Percentiles rank a stretch among this genome's conserved stretches.
Evolutionary conservation across 2,888 invertebrate species (phyloP).

Genomic region (Oligia strigilis): DNA sequence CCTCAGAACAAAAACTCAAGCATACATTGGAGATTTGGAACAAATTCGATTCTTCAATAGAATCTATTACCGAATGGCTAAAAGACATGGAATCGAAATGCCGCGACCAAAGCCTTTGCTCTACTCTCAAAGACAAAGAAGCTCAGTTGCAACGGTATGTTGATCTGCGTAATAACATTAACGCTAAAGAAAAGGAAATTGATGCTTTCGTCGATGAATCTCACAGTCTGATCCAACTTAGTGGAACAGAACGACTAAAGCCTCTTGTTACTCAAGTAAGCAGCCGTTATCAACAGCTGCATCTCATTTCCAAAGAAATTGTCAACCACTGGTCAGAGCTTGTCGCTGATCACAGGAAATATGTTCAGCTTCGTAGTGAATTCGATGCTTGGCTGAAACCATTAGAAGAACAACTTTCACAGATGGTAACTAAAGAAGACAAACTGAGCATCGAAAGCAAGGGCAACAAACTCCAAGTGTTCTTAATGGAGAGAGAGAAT

Average conservation of each 20-base stretch:
- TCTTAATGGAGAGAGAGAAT: conserved; percentile 95
- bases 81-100: conserved; percentile 95
- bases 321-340: conserved; percentile 95
- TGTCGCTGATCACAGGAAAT: conserved; percentile 95
- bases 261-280: conserved; percentile 97
- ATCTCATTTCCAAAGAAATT: conserved; percentile 95
- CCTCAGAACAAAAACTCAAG: conserved; percentile 93
- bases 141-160: conserved; percentile 93
- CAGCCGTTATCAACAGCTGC: conserved; percentile 95
- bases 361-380: conserved; percentile 93
- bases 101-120: conserved; percentile 96
- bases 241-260: conserved; percentile 96
- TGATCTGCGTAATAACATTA: conserved; percentile 94
- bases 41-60: conserved; percentile 95
- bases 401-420: conserved; percentile 92
- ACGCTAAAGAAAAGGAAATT: conserved; percentile 95
- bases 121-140: conserved; percentile 95
- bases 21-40: conserved; percentile 95
- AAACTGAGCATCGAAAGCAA: conserved; percentile 92
- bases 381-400: conserved; percentile 94
- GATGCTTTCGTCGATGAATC: conserved; percentile 97
- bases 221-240: conserved; percentile 95
- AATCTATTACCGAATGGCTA: conserved; percentile 96
- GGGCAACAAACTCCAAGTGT: conserved; percentile 92
- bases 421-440: conserved; percentile 92